Evolutionary conservation across 2,113 vertebrate species (phyloP).

Genomic region (Diphyllodes magnificus): DNA sequence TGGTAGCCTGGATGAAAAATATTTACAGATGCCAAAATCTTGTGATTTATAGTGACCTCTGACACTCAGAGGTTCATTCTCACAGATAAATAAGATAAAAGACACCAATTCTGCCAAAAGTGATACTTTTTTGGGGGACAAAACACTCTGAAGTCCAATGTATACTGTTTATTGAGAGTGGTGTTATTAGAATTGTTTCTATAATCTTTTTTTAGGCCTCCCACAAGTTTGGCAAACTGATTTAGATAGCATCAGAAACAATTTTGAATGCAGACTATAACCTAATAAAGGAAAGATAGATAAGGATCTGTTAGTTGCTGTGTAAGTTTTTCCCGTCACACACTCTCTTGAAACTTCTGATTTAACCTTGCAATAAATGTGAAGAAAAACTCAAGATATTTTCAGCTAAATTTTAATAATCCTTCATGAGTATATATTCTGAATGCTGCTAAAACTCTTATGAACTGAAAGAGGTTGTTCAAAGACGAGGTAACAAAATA

Average conservation of each 20-base stretch:
- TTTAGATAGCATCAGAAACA: background rate
- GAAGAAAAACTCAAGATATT: background rate
- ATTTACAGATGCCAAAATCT: background rate
- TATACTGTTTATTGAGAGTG: background rate
- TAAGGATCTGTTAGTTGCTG: background rate
- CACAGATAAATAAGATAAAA: background rate
- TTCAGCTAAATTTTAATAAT: background rate
- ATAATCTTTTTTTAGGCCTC: background rate
- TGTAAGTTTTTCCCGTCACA: background rate
- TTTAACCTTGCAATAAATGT: background rate
- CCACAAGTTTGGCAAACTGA: background rate
- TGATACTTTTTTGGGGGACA: background rate
- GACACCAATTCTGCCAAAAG: fast-evolving
- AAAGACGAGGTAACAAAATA: background rate
- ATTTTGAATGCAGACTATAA: background rate
- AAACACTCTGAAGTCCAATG: background rate
- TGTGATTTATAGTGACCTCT: background rate
- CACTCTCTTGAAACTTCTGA: background rate
- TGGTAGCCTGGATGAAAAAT: background rate
- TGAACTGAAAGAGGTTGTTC: background rate
- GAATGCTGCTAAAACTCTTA: background rate
- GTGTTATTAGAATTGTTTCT: background rate
- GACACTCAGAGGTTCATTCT: background rate
- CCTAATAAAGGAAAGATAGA: background rate
- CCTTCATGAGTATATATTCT: background rate